These are phyloP conservation scores for Callinectes sapidus DNA, from an alignment of 2,888 invertebrate genomes.

Conservation along the genomic window DNA sequence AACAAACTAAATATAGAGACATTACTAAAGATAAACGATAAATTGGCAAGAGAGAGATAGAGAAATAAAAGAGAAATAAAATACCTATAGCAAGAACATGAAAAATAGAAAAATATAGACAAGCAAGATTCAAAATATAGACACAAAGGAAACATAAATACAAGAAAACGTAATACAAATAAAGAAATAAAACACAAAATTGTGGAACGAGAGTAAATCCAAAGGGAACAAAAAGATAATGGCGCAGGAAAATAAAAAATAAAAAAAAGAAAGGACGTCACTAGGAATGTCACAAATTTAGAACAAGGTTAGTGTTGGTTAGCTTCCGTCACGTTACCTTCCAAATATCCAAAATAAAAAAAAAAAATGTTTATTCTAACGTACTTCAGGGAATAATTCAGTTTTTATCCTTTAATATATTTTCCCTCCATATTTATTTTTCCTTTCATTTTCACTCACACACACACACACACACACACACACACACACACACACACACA, in stretches of 20 bases:
- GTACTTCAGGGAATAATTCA: too few species aligned
- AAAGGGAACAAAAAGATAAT: too few species aligned
- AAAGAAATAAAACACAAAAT: neutral
- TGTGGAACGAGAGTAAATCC: too few species aligned
- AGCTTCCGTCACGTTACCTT: neutral
- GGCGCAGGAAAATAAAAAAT: too few species aligned
- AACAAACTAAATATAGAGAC: too few species aligned
- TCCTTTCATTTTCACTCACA: neutral
- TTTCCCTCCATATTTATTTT: neutral
- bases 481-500: slow-evolving; percentile 16
- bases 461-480: slow-evolving; percentile 25
- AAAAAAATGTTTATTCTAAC: neutral
- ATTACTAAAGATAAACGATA: too few species aligned
- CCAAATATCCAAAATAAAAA: neutral
- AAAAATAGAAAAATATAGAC: too few species aligned
- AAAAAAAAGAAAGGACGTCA: too few species aligned
- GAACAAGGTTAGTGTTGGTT: neutral
- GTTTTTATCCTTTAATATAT: neutral
- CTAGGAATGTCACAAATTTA: neutral
- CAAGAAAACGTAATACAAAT: neutral
- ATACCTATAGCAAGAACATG: too few species aligned
- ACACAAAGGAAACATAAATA: neutral
- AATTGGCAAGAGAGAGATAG: too few species aligned
- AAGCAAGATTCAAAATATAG: too few species aligned
- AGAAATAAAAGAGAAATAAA: too few species aligned